Evolutionary conservation across 2,113 vertebrate species (phyloP).

Genomic region (Perognathus longimembris): DNA sequence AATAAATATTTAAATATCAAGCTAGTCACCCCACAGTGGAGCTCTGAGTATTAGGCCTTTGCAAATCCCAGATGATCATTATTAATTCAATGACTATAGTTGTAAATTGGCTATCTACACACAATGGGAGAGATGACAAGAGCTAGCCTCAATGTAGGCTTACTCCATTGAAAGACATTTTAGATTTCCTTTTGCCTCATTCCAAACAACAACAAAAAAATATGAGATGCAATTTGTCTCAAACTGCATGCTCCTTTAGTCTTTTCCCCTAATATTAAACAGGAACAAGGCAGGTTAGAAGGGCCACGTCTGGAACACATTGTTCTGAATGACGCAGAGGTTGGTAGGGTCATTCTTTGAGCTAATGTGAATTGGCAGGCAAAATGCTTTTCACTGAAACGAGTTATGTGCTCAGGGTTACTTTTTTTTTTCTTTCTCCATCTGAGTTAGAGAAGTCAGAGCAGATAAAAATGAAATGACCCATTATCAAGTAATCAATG

Average conservation of each 20-base stretch:
- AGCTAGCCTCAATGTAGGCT: neutral
- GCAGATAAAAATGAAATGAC: conserved; percentile 79
- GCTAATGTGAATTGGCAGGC: conserved; percentile 69
- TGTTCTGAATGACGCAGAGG: conserved; percentile 47
- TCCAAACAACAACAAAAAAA: conserved; percentile 36
- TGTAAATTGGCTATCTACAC: conserved; percentile 73
- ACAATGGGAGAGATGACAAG: neutral
- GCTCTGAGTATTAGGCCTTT: neutral
- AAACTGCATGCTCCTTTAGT: conserved; percentile 16
- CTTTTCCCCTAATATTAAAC: conserved; percentile 56
- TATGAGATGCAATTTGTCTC: conserved; percentile 44
- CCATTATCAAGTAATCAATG: conserved; percentile 79
- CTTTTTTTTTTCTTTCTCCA: neutral
- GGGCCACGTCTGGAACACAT: neutral
- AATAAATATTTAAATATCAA: conserved; percentile 81
- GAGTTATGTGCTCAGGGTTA: conserved; percentile 58
- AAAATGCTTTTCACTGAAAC: conserved; percentile 58
- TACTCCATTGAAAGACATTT: neutral
- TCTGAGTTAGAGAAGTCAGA: conserved; percentile 72
- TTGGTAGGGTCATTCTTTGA: conserved; percentile 40
- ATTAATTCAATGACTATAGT: conserved; percentile 78
- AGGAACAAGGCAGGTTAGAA: conserved; percentile 36
- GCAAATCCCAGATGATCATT: conserved; percentile 60
- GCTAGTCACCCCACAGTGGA: conserved; percentile 22
- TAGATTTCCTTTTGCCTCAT: conserved; percentile 14